phyloP scores from a whole-genome alignment of 2,797 vertebrate species.

The Decapterus maruadsi region DNA sequence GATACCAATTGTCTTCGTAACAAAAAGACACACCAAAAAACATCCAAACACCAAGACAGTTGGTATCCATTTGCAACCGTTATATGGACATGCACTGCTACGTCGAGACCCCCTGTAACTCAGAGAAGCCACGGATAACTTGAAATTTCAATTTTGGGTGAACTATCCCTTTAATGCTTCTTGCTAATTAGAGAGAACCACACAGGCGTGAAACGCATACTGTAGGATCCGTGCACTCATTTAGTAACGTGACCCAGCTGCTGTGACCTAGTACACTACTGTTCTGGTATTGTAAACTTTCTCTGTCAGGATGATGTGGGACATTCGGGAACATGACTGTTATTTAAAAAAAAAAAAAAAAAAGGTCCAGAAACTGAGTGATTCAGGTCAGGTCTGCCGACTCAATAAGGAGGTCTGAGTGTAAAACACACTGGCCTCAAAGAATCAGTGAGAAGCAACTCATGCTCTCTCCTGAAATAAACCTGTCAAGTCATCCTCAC shows the following conservation, averaged over 20 bases:
- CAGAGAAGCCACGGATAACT: too few species aligned
- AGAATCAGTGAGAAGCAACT: conserved; percentile 3
- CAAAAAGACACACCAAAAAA: too few species aligned
- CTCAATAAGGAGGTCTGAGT: conserved; percentile 38
- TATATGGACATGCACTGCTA: too few species aligned
- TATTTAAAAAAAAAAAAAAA: too few species aligned
- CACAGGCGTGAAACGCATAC: background rate
- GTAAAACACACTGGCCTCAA: conserved; percentile 35
- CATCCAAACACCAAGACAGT: too few species aligned
- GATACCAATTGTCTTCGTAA: too few species aligned
- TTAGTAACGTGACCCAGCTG: conserved; percentile 11
- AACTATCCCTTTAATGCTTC: too few species aligned
- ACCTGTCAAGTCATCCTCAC: conserved; percentile 14
- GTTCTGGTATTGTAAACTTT: conserved; percentile 48
- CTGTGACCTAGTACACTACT: conserved; percentile 39
- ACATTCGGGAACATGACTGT: conserved; percentile 46
- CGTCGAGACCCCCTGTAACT: too few species aligned
- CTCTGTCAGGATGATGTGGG: conserved; percentile 46
- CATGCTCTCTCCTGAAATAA: conserved; percentile 28
- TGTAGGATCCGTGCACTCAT: background rate
- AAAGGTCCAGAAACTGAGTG: conserved; percentile 43
- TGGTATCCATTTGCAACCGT: too few species aligned
- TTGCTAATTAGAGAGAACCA: conserved; percentile 6
- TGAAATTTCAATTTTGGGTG: too few species aligned
- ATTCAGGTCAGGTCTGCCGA: conserved; percentile 56